These are phyloP conservation scores for Lasiurus borealis DNA, from an alignment of 2,113 vertebrate species.

Conservation along the genomic window DNA sequence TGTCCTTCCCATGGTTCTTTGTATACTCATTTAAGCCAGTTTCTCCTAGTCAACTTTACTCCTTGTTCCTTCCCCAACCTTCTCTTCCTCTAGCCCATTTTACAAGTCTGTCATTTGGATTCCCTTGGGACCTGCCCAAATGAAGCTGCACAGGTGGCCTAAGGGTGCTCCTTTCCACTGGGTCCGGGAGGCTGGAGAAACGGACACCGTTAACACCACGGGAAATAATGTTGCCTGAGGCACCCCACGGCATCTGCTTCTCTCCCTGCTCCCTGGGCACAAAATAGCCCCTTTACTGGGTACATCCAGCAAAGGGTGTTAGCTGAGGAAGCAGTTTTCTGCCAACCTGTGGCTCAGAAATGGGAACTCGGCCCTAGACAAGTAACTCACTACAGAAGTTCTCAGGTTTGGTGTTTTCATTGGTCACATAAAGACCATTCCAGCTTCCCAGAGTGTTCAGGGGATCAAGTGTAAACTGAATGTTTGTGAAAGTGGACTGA, in stretches of 20 bases:
- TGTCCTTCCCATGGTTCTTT: neutral
- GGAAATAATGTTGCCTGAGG: fast-evolving
- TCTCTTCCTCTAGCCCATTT: neutral
- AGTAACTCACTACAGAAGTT: neutral
- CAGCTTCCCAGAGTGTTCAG: too few species aligned
- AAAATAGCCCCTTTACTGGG: neutral
- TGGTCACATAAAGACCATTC: neutral
- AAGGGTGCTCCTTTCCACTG: neutral
- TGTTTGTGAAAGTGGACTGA: neutral
- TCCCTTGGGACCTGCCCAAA: neutral
- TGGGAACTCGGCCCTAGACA: neutral
- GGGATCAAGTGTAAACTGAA: neutral
- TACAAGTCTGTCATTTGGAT: neutral
- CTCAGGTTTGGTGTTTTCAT: neutral
- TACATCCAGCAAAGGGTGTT: neutral
- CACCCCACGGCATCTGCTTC: neutral
- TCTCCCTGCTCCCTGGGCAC: neutral
- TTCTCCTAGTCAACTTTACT: neutral
- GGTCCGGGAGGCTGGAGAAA: neutral
- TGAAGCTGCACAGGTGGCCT: neutral
- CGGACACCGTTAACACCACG: neutral
- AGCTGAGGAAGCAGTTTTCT: neutral
- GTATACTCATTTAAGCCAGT: neutral
- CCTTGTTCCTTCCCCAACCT: neutral
- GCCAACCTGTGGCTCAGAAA: neutral